Conservation (phyloP, 2,888 invertebrate genomes). For the Neoitamus cyanurus region DNA sequence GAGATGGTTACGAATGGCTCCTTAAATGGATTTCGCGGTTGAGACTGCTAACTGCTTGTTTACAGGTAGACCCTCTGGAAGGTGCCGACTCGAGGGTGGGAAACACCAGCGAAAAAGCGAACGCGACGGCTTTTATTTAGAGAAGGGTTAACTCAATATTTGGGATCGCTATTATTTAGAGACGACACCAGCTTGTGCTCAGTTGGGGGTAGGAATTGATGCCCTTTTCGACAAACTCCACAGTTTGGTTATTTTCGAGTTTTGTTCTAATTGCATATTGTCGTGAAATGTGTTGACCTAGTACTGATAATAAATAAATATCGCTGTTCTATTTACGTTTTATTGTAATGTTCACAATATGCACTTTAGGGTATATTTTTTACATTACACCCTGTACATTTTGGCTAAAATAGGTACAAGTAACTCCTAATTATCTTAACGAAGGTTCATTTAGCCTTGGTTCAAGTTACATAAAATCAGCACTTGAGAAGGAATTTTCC, state of each 20-base stretch:
- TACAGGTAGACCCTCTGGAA: neutral
- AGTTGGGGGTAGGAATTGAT: neutral
- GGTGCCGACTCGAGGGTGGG: neutral
- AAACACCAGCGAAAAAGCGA: neutral
- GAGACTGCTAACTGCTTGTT: constrained; percentile 24
- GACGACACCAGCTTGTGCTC: neutral
- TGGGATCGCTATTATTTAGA: neutral
- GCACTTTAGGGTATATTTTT: neutral
- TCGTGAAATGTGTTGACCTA: too few relatives aligned
- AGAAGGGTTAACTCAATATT: neutral
- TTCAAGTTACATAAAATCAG: neutral
- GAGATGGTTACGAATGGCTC: constrained; percentile 31
- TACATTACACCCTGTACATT: neutral
- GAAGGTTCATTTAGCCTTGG: neutral
- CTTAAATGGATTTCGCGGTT: constrained; percentile 37
- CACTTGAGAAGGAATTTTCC: neutral
- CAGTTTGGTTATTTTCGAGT: neutral
- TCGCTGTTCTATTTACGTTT: too few relatives aligned
- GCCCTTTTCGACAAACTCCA: neutral
- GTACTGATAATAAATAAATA: too few relatives aligned
- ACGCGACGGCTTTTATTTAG: neutral
- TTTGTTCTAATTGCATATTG: neutral
- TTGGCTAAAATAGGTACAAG: neutral
- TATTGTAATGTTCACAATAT: too few relatives aligned
- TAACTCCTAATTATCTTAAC: neutral